Conservation (phyloP, 2,113 vertebrate genomes). For the Dipodomys merriami region DNA sequence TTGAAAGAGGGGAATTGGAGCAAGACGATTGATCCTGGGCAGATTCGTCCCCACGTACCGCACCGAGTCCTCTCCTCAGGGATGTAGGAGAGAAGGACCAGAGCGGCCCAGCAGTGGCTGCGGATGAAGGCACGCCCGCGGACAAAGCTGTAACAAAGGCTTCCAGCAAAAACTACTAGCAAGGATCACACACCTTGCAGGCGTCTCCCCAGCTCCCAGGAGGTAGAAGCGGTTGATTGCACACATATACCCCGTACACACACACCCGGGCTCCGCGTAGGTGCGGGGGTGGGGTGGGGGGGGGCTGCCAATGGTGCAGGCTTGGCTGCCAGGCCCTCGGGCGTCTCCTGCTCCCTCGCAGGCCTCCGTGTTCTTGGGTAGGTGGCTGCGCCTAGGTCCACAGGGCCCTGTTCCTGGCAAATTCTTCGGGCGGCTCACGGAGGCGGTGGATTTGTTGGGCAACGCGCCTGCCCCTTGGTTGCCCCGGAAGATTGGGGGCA, state of each 20-base stretch:
- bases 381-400: background rate
- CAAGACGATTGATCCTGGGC: background rate
- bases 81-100: too few relatives aligned
- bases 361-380: rapidly evolving
- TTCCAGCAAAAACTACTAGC: conserved; percentile 25
- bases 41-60: background rate
- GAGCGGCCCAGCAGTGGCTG: background rate
- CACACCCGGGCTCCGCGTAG: background rate
- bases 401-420: background rate
- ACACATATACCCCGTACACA: background rate
- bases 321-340: background rate
- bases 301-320: background rate
- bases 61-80: too few relatives aligned
- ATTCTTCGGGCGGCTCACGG: rapidly evolving
- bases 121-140: background rate
- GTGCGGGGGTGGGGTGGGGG: rapidly evolving
- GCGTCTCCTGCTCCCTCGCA: background rate
- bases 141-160: conserved; percentile 70
- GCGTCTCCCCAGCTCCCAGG: background rate
- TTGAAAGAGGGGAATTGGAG: background rate
- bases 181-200: conserved; percentile 44
- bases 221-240: background rate
- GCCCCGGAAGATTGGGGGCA: background rate
- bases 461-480: background rate
- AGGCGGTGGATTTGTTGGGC: background rate